Evolutionary conservation across 1,140 invertebrate species (phyloP).

Genomic region (Pseudomyrmex dendroicus): DNA sequence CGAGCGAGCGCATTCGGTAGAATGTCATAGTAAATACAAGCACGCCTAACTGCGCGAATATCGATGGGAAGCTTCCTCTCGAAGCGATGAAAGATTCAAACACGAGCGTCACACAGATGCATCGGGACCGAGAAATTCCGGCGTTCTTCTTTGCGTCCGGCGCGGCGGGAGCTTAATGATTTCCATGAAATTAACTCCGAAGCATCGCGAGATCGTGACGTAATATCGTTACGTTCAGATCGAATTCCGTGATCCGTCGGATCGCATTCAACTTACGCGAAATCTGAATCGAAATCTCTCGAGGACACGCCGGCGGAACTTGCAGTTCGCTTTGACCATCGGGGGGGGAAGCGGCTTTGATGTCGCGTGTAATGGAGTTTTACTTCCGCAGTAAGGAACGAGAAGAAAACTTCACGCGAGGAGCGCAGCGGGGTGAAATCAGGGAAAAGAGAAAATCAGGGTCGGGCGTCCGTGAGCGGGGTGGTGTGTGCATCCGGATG

Average conservation of each 20-base stretch:
- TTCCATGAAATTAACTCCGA: slow-evolving; percentile 39
- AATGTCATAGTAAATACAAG: no score
- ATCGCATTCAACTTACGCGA: slow-evolving; percentile 23
- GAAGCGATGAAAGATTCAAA: not conserved
- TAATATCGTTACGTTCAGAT: slow-evolving; percentile 44
- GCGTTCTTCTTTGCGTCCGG: not conserved
- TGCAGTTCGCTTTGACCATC: slow-evolving; percentile 37
- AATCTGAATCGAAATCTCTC: slow-evolving; percentile 37
- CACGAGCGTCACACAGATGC: not conserved
- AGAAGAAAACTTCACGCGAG: slow-evolving; percentile 40
- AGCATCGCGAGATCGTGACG: slow-evolving; percentile 24
- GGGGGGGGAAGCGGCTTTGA: slow-evolving; percentile 65
- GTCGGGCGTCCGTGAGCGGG: not conserved
- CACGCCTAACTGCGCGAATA: not conserved
- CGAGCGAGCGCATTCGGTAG: not conserved
- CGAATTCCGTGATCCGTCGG: not conserved
- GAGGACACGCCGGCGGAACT: slow-evolving; percentile 14
- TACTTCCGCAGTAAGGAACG: slow-evolving; percentile 57
- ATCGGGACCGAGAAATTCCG: not conserved
- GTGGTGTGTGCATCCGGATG: slow-evolving; percentile 24
- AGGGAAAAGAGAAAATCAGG: slow-evolving; percentile 29
- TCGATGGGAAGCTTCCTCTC: not conserved
- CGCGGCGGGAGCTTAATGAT: slow-evolving; percentile 11
- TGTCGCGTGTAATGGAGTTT: slow-evolving; percentile 71
- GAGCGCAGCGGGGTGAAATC: not conserved